Conservation (phyloP, 2,888 invertebrate genomes). For the Macrosiphum euphorbiae region DNA sequence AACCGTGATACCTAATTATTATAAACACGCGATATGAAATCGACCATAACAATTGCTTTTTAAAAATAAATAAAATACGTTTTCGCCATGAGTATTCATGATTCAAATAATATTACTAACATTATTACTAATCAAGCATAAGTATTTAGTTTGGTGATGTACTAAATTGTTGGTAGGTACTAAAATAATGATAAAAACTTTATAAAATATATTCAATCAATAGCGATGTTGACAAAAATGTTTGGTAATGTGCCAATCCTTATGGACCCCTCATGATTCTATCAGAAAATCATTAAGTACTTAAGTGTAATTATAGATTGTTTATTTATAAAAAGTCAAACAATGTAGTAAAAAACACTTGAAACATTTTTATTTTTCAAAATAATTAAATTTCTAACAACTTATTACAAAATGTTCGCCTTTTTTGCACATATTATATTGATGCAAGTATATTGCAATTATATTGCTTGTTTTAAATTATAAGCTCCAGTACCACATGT, state of each 20-base stretch:
- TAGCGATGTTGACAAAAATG: slow-evolving; percentile 35
- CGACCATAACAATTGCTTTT: not conserved
- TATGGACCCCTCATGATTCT: not conserved
- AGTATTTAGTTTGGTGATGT: not conserved
- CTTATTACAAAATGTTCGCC: not conserved
- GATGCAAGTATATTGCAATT: no score
- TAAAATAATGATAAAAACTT: slow-evolving; percentile 5
- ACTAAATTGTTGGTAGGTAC: not conserved
- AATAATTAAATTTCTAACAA: not conserved
- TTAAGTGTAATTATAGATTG: slow-evolving; percentile 55
- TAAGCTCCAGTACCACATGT: not conserved
- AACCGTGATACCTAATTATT: not conserved
- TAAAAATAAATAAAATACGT: not conserved
- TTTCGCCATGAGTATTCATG: not conserved
- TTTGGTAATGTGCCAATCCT: slow-evolving; percentile 51
- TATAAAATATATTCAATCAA: slow-evolving; percentile 24
- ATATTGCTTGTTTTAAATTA: not conserved
- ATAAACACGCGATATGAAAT: not conserved
- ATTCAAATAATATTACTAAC: not conserved
- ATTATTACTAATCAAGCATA: not conserved
- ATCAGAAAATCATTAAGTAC: slow-evolving; percentile 49
- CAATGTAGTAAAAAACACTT: slow-evolving; percentile 32
- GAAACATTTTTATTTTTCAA: slow-evolving; percentile 43
- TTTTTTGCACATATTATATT: slow-evolving; percentile 7
- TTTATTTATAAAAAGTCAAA: slow-evolving; percentile 53